Percentiles rank a stretch among this genome's conserved stretches.
Evolutionary conservation across 2,113 vertebrate genomes (phyloP).

Genomic region (Empidonax traillii): DNA sequence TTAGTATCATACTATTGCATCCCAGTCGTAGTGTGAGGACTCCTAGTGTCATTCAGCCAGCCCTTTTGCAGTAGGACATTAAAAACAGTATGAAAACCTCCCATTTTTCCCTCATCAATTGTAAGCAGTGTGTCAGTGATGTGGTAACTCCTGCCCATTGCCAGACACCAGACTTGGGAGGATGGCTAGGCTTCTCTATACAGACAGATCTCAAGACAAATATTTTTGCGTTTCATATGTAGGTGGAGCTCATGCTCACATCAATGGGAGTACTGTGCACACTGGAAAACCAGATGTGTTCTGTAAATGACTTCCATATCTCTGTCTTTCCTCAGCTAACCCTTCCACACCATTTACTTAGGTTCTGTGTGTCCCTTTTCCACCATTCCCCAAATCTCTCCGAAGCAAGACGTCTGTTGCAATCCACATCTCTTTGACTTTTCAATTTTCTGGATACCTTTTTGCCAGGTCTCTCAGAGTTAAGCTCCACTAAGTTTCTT

Average conservation of each 20-base stretch:
- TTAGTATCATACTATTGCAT: neutral
- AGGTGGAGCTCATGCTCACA: neutral
- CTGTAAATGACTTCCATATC: constrained; percentile 7
- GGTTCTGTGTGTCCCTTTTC: neutral
- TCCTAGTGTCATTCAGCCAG: neutral
- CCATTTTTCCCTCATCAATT: neutral
- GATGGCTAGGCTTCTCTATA: neutral
- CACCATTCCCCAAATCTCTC: neutral
- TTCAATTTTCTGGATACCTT: constrained; percentile 24
- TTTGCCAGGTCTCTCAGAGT: neutral
- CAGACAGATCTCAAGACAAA: neutral
- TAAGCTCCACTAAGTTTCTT: neutral
- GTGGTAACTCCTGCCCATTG: neutral
- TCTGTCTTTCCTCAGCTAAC: constrained; percentile 14
- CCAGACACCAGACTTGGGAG: neutral
- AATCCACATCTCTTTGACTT: constrained; percentile 34
- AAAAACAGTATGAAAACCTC: neutral
- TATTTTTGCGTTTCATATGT: neutral
- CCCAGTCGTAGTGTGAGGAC: neutral
- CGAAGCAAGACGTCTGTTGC: neutral
- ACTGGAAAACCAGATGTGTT: constrained; percentile 11
- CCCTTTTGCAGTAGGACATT: neutral
- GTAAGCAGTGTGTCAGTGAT: neutral
- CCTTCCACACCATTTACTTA: neutral
- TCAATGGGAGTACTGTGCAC: neutral